Evolutionary conservation across 2,113 vertebrate species (phyloP), one percentile per base, ranked within the genome.

Genomic region (Columbina picui): DNA sequence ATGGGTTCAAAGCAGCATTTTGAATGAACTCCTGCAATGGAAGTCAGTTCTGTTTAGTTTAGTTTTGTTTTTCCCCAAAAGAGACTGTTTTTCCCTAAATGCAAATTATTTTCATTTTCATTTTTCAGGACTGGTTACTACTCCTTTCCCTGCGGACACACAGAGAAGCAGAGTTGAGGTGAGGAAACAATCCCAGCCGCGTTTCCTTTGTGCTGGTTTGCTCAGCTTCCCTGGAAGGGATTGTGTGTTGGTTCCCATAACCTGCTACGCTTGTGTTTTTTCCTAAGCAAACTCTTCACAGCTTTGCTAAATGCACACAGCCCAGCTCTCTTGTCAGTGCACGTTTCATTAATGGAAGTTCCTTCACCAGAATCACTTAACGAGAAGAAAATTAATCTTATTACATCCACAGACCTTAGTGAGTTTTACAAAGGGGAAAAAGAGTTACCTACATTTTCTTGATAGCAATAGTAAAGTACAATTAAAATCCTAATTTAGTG

Each of bases 51-150:
- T n/a, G 11, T 7, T 34, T 9, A 60, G 77, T 3, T 6, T 45
- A 22, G 14, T 1, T 32, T 6, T 16, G 27, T 2, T 38, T 25
- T 41, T 47, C 55, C 30, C 60, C 15, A 30, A 7, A 39, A 75
- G 12, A 29, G 18, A 15, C 8, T 3, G 0, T n/a, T 68, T 36
- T 39, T 78, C 8, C 15, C 1, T 38, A 3, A 22, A 5, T 6
- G 47, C 9, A 16, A 45, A 53, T 7, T 12, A 10, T 32, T 32
- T 4, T 4, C 3, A 7, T 39, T 69, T 41, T 12, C 19, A 1
- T 16, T 15, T 15, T 21, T 29, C n/a, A 67, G 60, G 56, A 3
- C 8, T 1, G 2, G 34, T 59, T 57, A 11, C 43, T 22, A 47
- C 23, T 70, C 25, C 64, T 39, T 15, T 32, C 52, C 43, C 60